Evolutionary conservation across 2,888 invertebrate genomes (phyloP).

Genomic region (Troilus luridus): DNA sequence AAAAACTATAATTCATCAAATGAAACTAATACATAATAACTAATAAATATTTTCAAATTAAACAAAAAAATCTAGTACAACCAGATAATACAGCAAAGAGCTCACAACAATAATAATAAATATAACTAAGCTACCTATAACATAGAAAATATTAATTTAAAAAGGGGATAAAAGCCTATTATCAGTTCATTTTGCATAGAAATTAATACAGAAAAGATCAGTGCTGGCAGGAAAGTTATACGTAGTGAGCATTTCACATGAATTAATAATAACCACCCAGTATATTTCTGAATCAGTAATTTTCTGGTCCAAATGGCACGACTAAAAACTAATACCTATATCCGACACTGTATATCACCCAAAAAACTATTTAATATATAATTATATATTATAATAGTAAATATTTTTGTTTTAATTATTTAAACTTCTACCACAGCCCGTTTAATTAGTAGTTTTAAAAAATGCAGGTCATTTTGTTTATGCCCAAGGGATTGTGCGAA

Average conservation of each 20-base stretch:
- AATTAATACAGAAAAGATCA: slow-evolving; percentile 51
- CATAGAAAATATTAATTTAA: slow-evolving; percentile 34
- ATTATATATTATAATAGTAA: slow-evolving; percentile 58
- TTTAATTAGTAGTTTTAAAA: slow-evolving; percentile 65
- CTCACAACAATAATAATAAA: slow-evolving; percentile 32
- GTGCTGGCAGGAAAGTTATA: slow-evolving; percentile 59
- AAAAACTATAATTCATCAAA: slow-evolving; percentile 29
- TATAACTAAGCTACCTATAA: slow-evolving; percentile 42
- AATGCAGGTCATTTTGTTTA: slow-evolving; percentile 53
- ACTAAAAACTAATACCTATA: slow-evolving; percentile 61
- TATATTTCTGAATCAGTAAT: slow-evolving; percentile 51
- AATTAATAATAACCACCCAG: slow-evolving; percentile 54
- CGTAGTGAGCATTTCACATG: slow-evolving; percentile 56
- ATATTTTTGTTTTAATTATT: slow-evolving; percentile 65
- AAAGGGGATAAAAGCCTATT: slow-evolving; percentile 20
- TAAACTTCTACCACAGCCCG: slow-evolving; percentile 67
- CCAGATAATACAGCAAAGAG: slow-evolving; percentile 28
- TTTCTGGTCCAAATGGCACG: slow-evolving; percentile 64
- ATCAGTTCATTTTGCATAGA: slow-evolving; percentile 43
- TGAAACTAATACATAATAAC: slow-evolving; percentile 37
- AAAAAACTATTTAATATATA: slow-evolving; percentile 63
- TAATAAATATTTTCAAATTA: slow-evolving; percentile 5
- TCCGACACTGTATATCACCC: slow-evolving; percentile 65
- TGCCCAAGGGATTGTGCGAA: slow-evolving; percentile 65
- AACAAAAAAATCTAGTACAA: slow-evolving; percentile 21